Evolutionary conservation across 2,113 vertebrate species (phyloP).

Genomic region (Pterophyllum scalare): DNA sequence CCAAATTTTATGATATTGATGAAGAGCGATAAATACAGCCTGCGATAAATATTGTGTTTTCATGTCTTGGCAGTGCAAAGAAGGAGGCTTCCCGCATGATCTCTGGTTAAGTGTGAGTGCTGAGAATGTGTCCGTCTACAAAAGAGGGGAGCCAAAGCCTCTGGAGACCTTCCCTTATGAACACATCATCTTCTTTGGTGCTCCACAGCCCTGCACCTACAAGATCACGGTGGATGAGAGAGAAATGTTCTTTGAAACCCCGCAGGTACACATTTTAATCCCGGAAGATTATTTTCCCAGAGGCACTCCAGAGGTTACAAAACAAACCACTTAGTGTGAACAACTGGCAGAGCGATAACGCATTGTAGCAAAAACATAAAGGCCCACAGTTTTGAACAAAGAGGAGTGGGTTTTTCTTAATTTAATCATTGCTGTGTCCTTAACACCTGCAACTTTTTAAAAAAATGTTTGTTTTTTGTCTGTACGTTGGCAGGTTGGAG

Average conservation of each 20-base stretch:
- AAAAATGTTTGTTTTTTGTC: no score
- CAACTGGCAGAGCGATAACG: no score
- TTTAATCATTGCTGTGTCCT: not conserved
- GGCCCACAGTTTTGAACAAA: not conserved
- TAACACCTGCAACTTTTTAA: not conserved
- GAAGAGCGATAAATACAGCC: no score
- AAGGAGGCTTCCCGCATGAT: slow-evolving; percentile 91
- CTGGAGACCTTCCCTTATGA: slow-evolving; percentile 91
- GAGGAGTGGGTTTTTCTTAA: not conserved
- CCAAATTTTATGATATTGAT: not conserved
- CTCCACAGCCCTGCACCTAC: slow-evolving; percentile 88
- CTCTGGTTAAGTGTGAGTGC: slow-evolving; percentile 90
- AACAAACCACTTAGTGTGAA: no score
- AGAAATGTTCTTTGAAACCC: slow-evolving; percentile 94
- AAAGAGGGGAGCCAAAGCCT: slow-evolving; percentile 87
- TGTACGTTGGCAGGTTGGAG: slow-evolving; percentile 82
- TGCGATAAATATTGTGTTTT: not conserved
- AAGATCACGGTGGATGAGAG: slow-evolving; percentile 94
- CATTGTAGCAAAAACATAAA: not conserved
- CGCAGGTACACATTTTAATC: slow-evolving; percentile 80
- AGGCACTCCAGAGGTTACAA: not conserved
- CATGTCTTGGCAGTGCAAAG: slow-evolving; percentile 84
- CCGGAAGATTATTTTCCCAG: not conserved
- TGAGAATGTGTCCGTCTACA: slow-evolving; percentile 90
- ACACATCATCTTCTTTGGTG: slow-evolving; percentile 90